Evolutionary conservation across 2,797 vertebrate genomes (phyloP).

Genomic region (Enteromius fasciolatus): DNA sequence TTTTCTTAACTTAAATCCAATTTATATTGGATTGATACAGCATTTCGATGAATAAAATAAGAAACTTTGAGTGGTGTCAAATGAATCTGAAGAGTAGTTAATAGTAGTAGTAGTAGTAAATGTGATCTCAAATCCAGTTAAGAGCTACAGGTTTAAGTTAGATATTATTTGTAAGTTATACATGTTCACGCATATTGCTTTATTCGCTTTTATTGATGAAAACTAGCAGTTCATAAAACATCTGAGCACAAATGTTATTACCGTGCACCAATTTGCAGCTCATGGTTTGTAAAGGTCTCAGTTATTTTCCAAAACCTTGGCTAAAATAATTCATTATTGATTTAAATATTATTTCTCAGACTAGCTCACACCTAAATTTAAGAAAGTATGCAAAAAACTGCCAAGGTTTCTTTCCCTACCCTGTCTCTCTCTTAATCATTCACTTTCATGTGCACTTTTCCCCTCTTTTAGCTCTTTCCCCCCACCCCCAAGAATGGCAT

Average conservation of each 20-base stretch:
- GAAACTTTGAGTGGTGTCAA: background rate
- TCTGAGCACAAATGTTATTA: background rate
- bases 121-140: background rate
- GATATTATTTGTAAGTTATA: background rate
- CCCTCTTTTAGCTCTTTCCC: slow-evolving; percentile 26
- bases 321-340: background rate
- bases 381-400: slow-evolving; percentile 1
- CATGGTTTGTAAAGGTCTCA: background rate
- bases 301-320: background rate
- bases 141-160: background rate
- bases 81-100: slow-evolving; percentile 1
- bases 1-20: slow-evolving; percentile 1
- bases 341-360: background rate
- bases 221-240: background rate
- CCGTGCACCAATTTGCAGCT: background rate
- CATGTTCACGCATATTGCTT: background rate
- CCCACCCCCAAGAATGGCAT: slow-evolving; percentile 18
- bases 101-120: background rate
- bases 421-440: slow-evolving; percentile 25
- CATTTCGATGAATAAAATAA: background rate
- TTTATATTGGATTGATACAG: background rate
- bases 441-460: slow-evolving; percentile 34
- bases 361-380: background rate
- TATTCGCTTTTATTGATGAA: slow-evolving; percentile 16
- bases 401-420: slow-evolving; percentile 1